Evolutionary conservation across 2,797 vertebrate genomes (phyloP).

Genomic region (Enteromius viviparus): DNA sequence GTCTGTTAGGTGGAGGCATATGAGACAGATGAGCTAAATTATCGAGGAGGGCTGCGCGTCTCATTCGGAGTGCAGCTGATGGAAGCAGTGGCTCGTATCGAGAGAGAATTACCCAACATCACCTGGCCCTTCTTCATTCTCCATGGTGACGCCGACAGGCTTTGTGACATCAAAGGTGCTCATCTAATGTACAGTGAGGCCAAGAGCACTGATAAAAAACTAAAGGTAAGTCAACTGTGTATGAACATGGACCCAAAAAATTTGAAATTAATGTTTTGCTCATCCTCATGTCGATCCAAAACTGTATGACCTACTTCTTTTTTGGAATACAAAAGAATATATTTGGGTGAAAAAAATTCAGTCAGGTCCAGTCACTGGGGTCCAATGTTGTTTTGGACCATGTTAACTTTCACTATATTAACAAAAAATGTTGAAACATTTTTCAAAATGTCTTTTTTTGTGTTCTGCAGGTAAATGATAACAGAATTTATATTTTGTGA

Average conservation of each 20-base stretch:
- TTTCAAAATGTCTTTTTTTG: not conserved
- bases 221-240: slow-evolving; percentile 81
- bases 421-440: not conserved
- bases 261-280: not conserved
- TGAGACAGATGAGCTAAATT: slow-evolving; percentile 83
- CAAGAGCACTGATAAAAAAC: slow-evolving; percentile 88
- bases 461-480: not conserved
- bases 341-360: not conserved
- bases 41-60: slow-evolving; percentile 87
- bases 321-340: not conserved
- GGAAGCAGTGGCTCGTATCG: slow-evolving; percentile 82
- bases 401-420: not conserved
- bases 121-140: slow-evolving; percentile 89
- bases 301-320: not conserved
- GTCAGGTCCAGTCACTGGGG: not conserved
- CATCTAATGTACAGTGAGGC: slow-evolving; percentile 85
- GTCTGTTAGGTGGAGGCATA: slow-evolving; percentile 86
- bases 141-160: slow-evolving; percentile 89
- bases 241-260: not conserved
- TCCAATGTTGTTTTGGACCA: not conserved
- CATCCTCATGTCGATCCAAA: not conserved
- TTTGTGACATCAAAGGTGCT: slow-evolving; percentile 92
- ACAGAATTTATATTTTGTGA: not conserved
- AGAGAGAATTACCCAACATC: slow-evolving; percentile 85
- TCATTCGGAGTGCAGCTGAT: slow-evolving; percentile 90